phyloP scores from a whole-genome alignment of 37 sponge, comb jelly and placozoan genomes.

The Bolinopsis microptera region DNA sequence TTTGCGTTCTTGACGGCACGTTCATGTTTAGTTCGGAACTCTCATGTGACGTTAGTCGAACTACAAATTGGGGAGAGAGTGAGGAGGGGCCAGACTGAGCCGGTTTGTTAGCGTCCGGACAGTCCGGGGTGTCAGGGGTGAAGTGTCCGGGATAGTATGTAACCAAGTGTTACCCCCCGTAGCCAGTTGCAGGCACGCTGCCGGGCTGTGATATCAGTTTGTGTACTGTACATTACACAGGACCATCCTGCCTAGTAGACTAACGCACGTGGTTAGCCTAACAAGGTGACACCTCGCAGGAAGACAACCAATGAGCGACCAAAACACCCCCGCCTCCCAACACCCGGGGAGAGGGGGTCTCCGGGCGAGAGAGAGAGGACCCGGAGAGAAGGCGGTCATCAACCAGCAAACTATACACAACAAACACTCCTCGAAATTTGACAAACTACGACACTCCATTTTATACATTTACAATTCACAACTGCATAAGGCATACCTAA shows the following conservation, averaged over 20 bases:
- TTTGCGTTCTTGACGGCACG: slow-evolving; percentile 52
- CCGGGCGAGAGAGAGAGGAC: too few species aligned
- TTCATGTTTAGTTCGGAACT: background rate
- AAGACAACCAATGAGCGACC: too few species aligned
- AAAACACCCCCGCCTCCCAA: too few species aligned
- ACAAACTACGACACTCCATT: background rate
- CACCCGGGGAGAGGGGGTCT: too few species aligned
- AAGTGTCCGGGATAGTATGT: background rate
- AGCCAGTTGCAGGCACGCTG: background rate
- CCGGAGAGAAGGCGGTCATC: background rate
- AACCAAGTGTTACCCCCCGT: background rate
- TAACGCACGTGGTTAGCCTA: background rate
- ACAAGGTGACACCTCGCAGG: background rate
- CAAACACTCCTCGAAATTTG: background rate
- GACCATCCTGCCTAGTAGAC: background rate
- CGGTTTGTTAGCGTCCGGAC: too few species aligned
- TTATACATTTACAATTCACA: background rate
- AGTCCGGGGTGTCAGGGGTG: background rate
- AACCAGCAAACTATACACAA: background rate
- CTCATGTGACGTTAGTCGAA: background rate
- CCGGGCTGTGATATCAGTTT: background rate
- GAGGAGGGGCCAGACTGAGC: background rate
- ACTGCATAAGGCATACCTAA: slow-evolving; percentile 61
- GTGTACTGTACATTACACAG: background rate
- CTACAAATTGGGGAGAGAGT: background rate